Evolutionary conservation across 2,888 invertebrate genomes (phyloP).

Genomic region (Eupithecia subumbrata): DNA sequence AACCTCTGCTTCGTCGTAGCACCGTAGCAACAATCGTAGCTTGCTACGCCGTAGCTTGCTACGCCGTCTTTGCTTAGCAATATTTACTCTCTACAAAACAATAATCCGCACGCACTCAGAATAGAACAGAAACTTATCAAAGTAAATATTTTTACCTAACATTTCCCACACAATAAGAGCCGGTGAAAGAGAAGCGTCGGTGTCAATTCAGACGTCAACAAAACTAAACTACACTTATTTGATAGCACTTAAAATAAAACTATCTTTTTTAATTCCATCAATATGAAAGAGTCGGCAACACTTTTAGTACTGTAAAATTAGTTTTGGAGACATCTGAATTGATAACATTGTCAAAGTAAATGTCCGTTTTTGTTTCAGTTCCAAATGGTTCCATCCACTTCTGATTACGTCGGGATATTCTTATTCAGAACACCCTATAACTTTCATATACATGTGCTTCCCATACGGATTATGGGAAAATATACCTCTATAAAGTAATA

Average conservation of each 20-base stretch:
- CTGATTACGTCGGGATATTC: neutral
- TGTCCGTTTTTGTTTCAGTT: neutral
- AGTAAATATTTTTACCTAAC: neutral
- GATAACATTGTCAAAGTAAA: neutral
- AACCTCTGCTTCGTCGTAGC: neutral
- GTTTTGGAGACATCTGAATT: neutral
- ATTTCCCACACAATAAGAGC: neutral
- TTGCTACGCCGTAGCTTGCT: neutral
- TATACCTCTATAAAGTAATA: slow-evolving; percentile 14
- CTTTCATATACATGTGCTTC: neutral
- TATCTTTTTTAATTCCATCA: no score
- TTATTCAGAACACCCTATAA: slow-evolving; percentile 17
- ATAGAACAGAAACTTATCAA: neutral
- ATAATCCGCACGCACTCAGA: neutral
- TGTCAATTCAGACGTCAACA: neutral
- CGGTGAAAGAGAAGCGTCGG: neutral
- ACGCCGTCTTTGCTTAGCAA: neutral
- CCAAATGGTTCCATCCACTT: neutral
- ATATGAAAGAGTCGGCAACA: neutral
- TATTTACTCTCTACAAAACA: neutral
- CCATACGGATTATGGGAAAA: neutral
- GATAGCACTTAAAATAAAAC: neutral
- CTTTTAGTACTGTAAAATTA: neutral
- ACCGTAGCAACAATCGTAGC: neutral
- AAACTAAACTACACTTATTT: neutral